These are phyloP conservation scores for Phaonia tiefii DNA, from an alignment of 2,888 invertebrate genomes.

Conservation along the genomic window DNA sequence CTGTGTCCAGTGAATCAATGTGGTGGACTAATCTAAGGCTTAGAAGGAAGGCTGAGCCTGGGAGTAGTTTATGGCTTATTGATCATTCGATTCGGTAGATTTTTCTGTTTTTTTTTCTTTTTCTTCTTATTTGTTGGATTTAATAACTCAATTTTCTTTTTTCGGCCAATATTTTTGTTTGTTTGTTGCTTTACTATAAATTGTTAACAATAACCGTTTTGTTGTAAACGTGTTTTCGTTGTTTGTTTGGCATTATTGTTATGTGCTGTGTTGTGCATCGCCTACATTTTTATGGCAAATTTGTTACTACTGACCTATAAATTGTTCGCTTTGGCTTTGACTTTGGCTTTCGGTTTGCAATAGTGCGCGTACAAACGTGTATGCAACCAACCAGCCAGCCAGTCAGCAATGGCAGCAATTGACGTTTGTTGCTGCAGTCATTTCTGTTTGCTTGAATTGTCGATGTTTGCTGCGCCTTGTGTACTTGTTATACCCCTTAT, in stretches of 20 bases:
- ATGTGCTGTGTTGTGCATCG: conserved; percentile 50
- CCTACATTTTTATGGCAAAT: conserved; percentile 70
- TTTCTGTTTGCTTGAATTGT: conserved; percentile 2
- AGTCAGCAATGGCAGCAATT: conserved; percentile 42
- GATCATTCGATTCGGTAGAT: conserved; percentile 1
- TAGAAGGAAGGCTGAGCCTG: not conserved
- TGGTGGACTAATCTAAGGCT: not conserved
- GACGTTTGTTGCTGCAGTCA: conserved; percentile 14
- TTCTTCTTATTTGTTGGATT: conserved; percentile 44
- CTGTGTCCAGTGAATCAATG: not conserved
- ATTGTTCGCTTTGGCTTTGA: conserved; percentile 70
- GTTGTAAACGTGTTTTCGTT: conserved; percentile 21
- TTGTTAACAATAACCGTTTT: not conserved
- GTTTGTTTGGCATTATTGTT: not conserved
- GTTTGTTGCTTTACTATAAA: too few species aligned
- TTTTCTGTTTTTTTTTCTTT: too few species aligned
- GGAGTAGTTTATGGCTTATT: not conserved
- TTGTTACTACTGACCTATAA: conserved; percentile 79
- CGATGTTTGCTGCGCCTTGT: conserved; percentile 2
- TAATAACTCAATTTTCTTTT: conserved; percentile 66
- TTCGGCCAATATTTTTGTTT: conserved; percentile 17
- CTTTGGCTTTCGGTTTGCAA: too few species aligned
- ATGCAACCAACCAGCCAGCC: too few species aligned
- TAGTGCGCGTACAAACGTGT: too few species aligned
- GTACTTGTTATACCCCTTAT: conserved; percentile 26